phyloP scores from a whole-genome alignment of 1,140 invertebrate genomes.

The Orchesella cincta region DNA sequence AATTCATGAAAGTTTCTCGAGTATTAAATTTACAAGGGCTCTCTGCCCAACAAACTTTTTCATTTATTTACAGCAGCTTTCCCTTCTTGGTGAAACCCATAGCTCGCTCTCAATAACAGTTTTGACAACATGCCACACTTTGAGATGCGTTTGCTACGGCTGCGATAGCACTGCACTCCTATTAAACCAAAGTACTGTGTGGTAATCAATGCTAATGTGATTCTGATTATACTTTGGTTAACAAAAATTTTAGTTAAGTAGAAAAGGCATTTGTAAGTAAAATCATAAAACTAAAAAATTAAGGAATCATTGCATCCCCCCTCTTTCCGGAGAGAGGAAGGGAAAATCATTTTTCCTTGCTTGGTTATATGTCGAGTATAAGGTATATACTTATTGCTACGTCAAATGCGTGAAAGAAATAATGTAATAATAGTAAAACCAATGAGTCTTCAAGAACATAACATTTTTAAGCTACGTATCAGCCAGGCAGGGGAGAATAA shows the following conservation, averaged over 20 bases:
- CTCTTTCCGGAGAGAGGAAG: background rate
- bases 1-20: background rate
- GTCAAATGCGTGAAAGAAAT: background rate
- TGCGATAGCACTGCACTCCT: too few species aligned
- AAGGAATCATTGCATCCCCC: background rate
- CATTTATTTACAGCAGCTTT: too few species aligned
- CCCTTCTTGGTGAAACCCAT: too few species aligned
- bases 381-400: too few species aligned
- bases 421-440: background rate
- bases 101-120: too few species aligned
- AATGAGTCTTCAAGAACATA: background rate
- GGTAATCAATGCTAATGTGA: slow-evolving; percentile 21
- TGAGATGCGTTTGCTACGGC: too few species aligned
- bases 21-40: too few species aligned
- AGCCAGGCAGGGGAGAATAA: background rate
- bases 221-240: slow-evolving; percentile 18
- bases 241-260: background rate
- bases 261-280: background rate
- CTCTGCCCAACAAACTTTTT: too few species aligned
- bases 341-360: background rate
- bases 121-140: too few species aligned
- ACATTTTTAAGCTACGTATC: background rate
- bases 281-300: slow-evolving; percentile 22
- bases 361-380: too few species aligned
- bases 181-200: too few species aligned